Evolutionary conservation across 2,113 vertebrate genomes (phyloP), one percentile per base, ranked within the genome.

Genomic region (Pogonocichla stellata): DNA sequence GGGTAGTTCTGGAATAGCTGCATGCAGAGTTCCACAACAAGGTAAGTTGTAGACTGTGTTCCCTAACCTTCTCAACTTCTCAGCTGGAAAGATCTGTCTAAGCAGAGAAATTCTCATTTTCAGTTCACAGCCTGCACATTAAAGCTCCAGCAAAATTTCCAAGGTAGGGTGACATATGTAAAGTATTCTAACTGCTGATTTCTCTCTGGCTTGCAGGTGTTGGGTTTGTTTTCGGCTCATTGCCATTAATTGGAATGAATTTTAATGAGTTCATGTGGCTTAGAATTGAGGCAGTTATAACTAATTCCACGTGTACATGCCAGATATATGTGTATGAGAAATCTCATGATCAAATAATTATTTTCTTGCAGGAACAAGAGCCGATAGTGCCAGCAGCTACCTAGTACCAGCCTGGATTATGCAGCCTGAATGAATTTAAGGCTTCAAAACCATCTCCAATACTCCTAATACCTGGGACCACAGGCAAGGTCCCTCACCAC

Each of bases 211-310:
- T 75, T 92, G 86, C 88, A 90, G 86, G 83, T 82, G 75, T 62
- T 81, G 5, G 4, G 9, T 81, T 95, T 90, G 53, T 73, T 96
- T 94, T 92, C 6, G 1, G 70, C 80, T 64, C 47, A 91, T 71
- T 89, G 78, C 42, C 38, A 74, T 95, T 96, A 90, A 93, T 66
- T 87, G 78, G 56, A 90, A 93, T 80, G 84, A 93, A 92, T 93
- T 96, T 91, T 95, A 96, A 96, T 89, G 74, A 91, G 42, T 96
- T 91, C 90, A 50, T 18, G 57, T 69, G 74, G 86, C 34, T 95
- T 65, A 80, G 45, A 73, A n/a, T 40, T 79, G 83, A 91, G 60
- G 60, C 80, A 80, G 48, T 90, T 89, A 60, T 70, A 95, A 95
- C 84, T 88, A 86, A 94, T 94, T 88, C 62, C 40, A 72, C 22